These are phyloP conservation scores for Hemiprocne comata DNA, from an alignment of 2,113 vertebrate genomes.

Conservation along the genomic window DNA sequence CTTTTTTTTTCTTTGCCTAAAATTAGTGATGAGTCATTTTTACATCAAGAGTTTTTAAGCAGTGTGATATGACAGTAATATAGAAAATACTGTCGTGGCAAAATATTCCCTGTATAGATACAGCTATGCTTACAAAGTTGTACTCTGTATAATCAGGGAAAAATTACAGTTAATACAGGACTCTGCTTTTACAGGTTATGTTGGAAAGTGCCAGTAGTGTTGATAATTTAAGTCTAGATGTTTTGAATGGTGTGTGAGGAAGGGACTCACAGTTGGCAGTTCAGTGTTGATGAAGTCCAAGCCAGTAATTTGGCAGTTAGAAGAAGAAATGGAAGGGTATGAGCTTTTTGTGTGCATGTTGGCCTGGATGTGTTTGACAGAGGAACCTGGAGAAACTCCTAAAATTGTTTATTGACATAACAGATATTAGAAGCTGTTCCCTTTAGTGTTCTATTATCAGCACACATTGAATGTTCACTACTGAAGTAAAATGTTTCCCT, in stretches of 20 bases:
- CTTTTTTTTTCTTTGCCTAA: not conserved
- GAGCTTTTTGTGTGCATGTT: not conserved
- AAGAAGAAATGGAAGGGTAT: not conserved
- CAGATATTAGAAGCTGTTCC: not conserved
- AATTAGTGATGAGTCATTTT: not conserved
- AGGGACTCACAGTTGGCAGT: not conserved
- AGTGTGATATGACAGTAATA: not conserved
- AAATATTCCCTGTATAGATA: not conserved
- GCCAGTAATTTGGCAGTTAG: not conserved
- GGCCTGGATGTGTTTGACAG: not conserved
- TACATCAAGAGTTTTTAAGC: not conserved
- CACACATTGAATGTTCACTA: not conserved
- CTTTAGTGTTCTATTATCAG: not conserved
- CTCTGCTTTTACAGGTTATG: not conserved
- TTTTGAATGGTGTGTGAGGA: not conserved
- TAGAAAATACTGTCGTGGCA: not conserved
- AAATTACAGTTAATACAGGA: not conserved
- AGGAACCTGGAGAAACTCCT: not conserved
- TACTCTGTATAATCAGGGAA: not conserved
- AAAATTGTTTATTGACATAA: not conserved
- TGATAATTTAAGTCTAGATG: not conserved
- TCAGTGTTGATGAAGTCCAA: not conserved
- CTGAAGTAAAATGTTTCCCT: not conserved
- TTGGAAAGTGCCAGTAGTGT: not conserved
- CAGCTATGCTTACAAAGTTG: not conserved